Evolutionary conservation across 2,113 vertebrate genomes (phyloP), one percentile per base, ranked within the genome.

Genomic region (Chaetura pelagica): DNA sequence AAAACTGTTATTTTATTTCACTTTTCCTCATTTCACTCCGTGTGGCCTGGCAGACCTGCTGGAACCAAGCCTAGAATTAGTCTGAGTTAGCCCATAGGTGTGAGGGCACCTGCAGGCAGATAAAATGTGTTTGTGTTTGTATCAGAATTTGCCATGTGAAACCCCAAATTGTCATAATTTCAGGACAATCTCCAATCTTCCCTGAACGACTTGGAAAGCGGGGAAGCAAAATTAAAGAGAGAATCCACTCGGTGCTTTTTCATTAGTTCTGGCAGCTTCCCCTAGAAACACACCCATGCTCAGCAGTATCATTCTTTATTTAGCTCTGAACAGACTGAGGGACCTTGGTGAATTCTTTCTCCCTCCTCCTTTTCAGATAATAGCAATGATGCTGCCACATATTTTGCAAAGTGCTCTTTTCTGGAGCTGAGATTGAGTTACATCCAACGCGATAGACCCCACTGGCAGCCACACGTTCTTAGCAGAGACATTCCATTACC

Each of bases 241-340:
- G 94, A 89, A 81, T 89, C 78, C 92, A 4, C 74, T 88, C 90
- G 3, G 5, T 89, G 81, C 64, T 92, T 96, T 94, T 90, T 92
- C 94, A 94, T 91, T 94, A 94, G 82, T 67, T 92, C 84, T 93
- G 94, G 89, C 94, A 96, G 86, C 96, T 97, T 97, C 63, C 66
- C 62, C 40, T 48, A 87, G 89, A 92, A 82, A 88, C 61, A 29
- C 69, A 79, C 78, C 76, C 67, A 72, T 95, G 55, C 94, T 95
- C 94, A 97, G 90, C 77, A 96, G 96, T 61, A 95, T 86, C 93
- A 57, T 82, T 95, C 95, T 94, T 96, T 96, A 93, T 93, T 96
- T 92, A 96, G 96, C 93, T 94, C 93, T 52, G 90, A 97, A 96
- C 94, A 96, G 93, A 95, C 93, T 96, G 96, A 58, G 93, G 92